Evolutionary conservation across 2,113 vertebrate species (phyloP), one percentile per base, ranked within the genome.

Genomic region (Ctenomys sociabilis): DNA sequence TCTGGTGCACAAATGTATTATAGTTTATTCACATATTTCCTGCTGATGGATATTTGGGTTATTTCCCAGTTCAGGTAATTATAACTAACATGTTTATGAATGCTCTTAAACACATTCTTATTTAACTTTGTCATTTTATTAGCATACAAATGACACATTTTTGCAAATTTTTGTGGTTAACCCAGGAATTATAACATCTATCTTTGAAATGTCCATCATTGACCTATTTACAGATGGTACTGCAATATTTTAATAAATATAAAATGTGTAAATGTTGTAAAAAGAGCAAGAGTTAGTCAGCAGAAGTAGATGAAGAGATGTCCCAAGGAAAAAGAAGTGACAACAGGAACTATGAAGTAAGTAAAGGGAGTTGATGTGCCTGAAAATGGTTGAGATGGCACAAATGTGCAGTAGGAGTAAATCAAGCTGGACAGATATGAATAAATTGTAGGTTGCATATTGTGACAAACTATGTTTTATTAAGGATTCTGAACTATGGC

Each of bases 401-500:
- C 70, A 37, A 68, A 57, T 85, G 24, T 80, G 80, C 49, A 28
- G 1, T 66, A 54, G n/a, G 24, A 59, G 28, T 83, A 61, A 19
- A 37, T 54, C 54, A 94, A 75, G 32, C 26, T 70, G 40, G 63
- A 83, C 87, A 64, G 43, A 86, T 64, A 19, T 0, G 13, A 83
- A 45, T 35, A 91, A 90, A 89, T 54, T 26, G 4, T 37, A 83
- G 80, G 85, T 78, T 32, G 12, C 54, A 72, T n/a, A 45, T 22
- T 26, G 52, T 32, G 52, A 73, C 3, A 30, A 82, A 64, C 72
- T 83, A 52, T 70, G 21, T 61, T 83, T 26, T 0, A 7, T 28
- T 84, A 77, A 72, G 77, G 57, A 84, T 72, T 88, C 92, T 90
- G 43, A 95, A 90, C 26, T 85, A 92, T 63, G 63, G 68, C 84